Percentiles rank a stretch among this genome's conserved stretches.
Conservation (phyloP, 2,797 vertebrate species). For the Momotus momota region DNA sequence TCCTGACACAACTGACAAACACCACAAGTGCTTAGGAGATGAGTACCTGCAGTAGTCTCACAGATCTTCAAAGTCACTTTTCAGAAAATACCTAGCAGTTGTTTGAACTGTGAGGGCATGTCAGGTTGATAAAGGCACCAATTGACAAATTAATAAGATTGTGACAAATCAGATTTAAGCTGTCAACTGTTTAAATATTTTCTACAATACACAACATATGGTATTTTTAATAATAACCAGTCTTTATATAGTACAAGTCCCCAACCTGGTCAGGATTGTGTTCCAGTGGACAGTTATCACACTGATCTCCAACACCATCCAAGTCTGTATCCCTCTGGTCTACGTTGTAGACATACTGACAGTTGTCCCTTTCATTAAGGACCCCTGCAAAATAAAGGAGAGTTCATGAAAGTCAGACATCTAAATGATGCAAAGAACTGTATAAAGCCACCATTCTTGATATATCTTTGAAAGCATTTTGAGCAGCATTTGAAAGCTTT, state of each 20-base stretch:
- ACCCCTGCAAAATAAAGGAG: conserved; percentile 82
- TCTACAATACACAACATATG: neutral
- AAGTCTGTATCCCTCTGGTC: conserved; percentile 96
- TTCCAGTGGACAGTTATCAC: conserved; percentile 97
- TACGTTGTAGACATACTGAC: conserved; percentile 96
- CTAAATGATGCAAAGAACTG: neutral
- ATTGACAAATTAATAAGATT: neutral
- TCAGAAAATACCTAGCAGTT: neutral
- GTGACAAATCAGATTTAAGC: neutral
- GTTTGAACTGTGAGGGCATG: neutral
- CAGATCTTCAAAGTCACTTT: neutral
- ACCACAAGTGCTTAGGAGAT: neutral
- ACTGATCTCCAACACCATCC: conserved; percentile 97
- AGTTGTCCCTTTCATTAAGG: conserved; percentile 96
- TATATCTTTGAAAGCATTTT: neutral
- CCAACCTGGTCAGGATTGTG: conserved; percentile 98
- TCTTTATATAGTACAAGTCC: neutral
- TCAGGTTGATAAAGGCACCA: neutral
- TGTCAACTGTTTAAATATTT: neutral
- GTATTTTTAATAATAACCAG: neutral
- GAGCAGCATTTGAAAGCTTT: neutral
- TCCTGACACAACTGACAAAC: neutral
- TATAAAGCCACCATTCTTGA: neutral
- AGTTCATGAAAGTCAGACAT: neutral
- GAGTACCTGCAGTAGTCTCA: neutral